A percentile compares a stretch with the other conserved stretches of the same genome.
Evolutionary conservation across 2,113 vertebrate species (phyloP).

Genomic region (Ancistrus triradiatus): DNA sequence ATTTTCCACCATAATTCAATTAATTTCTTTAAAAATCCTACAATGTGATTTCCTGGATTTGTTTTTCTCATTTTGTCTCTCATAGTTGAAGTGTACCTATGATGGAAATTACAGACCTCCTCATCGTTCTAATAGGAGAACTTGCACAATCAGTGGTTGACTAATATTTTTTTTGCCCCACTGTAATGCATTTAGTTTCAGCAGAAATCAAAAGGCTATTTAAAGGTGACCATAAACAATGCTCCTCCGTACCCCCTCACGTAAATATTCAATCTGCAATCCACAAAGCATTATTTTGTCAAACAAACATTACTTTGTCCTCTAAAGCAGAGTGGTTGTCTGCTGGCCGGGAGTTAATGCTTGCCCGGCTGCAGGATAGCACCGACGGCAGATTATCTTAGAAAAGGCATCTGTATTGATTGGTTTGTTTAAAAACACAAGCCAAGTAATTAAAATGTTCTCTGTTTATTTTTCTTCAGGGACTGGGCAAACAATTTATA

Average conservation of each 20-base stretch:
- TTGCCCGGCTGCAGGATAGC: neutral
- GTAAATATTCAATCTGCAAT: neutral
- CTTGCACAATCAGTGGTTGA: too few relatives aligned
- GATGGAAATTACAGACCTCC: too few relatives aligned
- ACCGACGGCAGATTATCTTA: neutral
- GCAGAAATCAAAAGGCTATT: slow-evolving; percentile 15
- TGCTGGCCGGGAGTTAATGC: neutral
- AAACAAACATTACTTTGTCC: slow-evolving; percentile 47
- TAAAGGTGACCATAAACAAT: neutral
- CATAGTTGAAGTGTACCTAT: too few relatives aligned
- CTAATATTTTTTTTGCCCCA: too few relatives aligned
- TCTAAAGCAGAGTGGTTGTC: neutral
- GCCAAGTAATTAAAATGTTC: neutral
- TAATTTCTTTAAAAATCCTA: too few relatives aligned
- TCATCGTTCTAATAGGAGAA: too few relatives aligned
- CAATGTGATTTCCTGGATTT: too few relatives aligned
- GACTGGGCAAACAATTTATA: too few relatives aligned
- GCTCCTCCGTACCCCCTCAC: neutral
- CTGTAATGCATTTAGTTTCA: too few relatives aligned
- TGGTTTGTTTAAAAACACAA: too few relatives aligned
- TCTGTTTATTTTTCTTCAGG: slow-evolving; percentile 46
- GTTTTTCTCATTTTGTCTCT: too few relatives aligned
- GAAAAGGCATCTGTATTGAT: neutral
- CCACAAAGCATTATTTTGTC: slow-evolving; percentile 4
- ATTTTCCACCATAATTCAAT: too few relatives aligned